These are phyloP conservation scores for Scaptomyza flava DNA, from an alignment of 2,888 invertebrate genomes.

Conservation along the genomic window DNA sequence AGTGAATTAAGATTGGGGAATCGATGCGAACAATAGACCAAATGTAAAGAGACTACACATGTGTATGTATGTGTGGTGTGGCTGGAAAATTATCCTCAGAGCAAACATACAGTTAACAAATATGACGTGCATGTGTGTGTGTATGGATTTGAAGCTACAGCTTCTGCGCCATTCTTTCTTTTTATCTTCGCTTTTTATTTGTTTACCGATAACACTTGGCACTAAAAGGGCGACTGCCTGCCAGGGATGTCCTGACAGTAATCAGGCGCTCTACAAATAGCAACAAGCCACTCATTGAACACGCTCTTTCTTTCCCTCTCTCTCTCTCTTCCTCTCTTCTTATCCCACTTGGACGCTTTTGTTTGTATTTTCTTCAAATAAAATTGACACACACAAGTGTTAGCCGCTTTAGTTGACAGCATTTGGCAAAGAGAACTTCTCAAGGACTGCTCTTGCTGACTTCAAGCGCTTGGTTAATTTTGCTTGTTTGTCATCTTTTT, in stretches of 20 bases:
- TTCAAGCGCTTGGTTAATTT: constrained; percentile 76
- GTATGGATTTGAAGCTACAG: constrained; percentile 10
- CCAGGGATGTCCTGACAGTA: constrained; percentile 68
- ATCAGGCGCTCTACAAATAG: constrained; percentile 80
- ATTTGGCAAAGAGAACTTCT: constrained; percentile 18
- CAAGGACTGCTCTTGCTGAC: constrained; percentile 37
- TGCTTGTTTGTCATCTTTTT: constrained; percentile 66
- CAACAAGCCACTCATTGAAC: constrained; percentile 72
- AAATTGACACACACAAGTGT: constrained; percentile 80
- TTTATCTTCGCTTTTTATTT: constrained; percentile 67
- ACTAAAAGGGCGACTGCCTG: constrained; percentile 67
- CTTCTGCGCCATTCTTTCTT: constrained; percentile 5
- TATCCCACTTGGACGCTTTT: constrained; percentile 39
- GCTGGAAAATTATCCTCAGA: constrained; percentile 73
- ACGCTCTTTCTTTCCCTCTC: constrained; percentile 6
- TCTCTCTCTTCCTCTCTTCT: not conserved
- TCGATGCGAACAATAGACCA: constrained; percentile 69
- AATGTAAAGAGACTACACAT: constrained; percentile 27
- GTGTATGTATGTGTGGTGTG: constrained; percentile 23
- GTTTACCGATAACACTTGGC: constrained; percentile 80
- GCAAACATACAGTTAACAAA: constrained; percentile 67
- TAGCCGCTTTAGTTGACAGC: constrained; percentile 77
- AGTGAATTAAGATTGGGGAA: constrained; percentile 81
- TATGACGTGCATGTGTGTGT: constrained; percentile 28
- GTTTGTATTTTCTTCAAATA: constrained; percentile 78